Base-by-base conservation (phyloP, 2,888 invertebrate genomes). In the Hyposoter dolosus region DNA sequence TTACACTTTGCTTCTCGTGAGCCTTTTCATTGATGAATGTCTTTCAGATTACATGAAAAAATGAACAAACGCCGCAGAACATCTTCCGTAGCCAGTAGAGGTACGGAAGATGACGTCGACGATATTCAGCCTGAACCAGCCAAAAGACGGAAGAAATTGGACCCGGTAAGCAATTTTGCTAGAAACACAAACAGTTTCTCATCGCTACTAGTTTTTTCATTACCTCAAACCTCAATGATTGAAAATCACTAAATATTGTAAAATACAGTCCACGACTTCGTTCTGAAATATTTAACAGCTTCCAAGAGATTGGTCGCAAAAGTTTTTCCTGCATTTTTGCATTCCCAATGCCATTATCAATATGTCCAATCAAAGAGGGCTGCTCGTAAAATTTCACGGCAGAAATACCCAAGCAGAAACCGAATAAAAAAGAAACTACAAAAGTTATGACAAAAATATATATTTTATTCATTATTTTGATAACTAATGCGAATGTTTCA, bases 51-150 rank as follows among this genome's bases (percentile, higher is more conserved):
- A 87, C 86, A 66, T 66, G 89, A 68, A 89, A 90, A 89, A 83
- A 96, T 98, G 96, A 97, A 97, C 94, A 97, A 98, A 93, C 95
- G 98, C 91, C 96, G 97, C 89, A 96, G 98, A 89, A 97, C 97
- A 68, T 98, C 97, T 88, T 98, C 98, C n/a, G 97, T 96, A 81
- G 97, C 97, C 1, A 97, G 97, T 92, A 96, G 97, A 28, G 96
- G 96, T 19, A 95, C 95, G 83, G 96, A 96, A 88, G 97, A 97
- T 77, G 97, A 97, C 88, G 96, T 96, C 82, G 96, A 97, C 88
- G 97, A 97, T 91, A 95, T 96, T 84, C 93, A 93, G 82, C 93
- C 94, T 50, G 94, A 94, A 84, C 94, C 94, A 23, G 91, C 94
- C 4, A 94, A 94, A 87, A 96, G 97, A 91, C 96, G 96, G 91